Percentiles rank a stretch among this genome's conserved stretches.
phyloP scores from a whole-genome alignment of 2,888 invertebrate genomes.

The Gryllus longicercus region DNA sequence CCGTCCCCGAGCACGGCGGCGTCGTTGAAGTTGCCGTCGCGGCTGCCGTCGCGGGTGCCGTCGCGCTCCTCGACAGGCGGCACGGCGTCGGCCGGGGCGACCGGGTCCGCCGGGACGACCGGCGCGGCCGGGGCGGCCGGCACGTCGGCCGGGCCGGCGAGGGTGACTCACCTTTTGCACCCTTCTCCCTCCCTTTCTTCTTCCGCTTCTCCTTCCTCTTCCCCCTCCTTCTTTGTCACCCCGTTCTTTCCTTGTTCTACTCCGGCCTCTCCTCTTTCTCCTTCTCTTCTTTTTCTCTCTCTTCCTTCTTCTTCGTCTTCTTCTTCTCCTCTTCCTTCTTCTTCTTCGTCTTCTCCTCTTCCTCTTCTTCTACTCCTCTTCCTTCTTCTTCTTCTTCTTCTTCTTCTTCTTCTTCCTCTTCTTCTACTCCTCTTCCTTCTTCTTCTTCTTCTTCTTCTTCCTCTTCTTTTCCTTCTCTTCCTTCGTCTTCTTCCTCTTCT shows the following conservation, averaged over 20 bases:
- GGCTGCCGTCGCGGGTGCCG: too few relatives aligned
- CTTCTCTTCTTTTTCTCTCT: background rate
- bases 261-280: background rate
- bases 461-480: background rate
- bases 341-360: background rate
- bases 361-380: background rate
- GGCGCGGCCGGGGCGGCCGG: too few relatives aligned
- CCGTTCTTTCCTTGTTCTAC: background rate
- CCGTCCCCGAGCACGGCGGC: too few relatives aligned
- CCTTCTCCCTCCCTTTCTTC: background rate
- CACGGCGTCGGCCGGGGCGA: too few relatives aligned
- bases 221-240: background rate
- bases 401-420: background rate
- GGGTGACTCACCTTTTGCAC: too few relatives aligned
- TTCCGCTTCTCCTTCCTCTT: background rate
- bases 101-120: too few relatives aligned
- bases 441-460: background rate
- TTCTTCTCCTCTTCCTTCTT: background rate
- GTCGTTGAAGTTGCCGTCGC: too few relatives aligned
- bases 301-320: background rate
- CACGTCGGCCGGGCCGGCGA: too few relatives aligned
- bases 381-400: background rate
- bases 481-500: background rate
- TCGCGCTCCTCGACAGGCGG: too few relatives aligned
- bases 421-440: background rate